Evolutionary conservation across 2,888 invertebrate species (phyloP), one percentile per base, ranked within the genome.

Genomic region (Tetheella fluctuosa): DNA sequence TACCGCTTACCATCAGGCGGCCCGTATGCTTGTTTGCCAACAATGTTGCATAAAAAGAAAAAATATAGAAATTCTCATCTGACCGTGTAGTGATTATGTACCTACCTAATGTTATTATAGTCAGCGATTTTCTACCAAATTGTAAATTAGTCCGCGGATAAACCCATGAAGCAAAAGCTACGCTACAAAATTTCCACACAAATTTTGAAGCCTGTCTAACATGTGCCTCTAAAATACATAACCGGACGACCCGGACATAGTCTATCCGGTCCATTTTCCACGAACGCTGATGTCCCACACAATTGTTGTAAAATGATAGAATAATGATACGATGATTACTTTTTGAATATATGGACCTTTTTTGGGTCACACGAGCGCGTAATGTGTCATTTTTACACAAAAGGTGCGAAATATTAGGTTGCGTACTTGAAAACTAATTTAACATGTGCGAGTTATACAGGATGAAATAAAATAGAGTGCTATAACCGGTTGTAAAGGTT

Each of bases 201-300:
- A 25, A 25, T 25, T 25, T 25, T 6, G 6, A 2, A 25, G 3
- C 25, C 25, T 25, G 25, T 25, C n/a, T n/a, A 25, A 4, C 25
- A 2, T 25, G 25, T 25, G 3, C 25, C 6, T 25, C 2, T 25
- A 25, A 4, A 2, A 4, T 34, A 34, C 13, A 39, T 39, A 39
- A 39, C 39, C 39, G n/a, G n/a, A n/a, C 39, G 39, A 48, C 48
- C 48, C 48, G 48, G 48, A 48, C 10, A 48, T 48, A 48, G 10
- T 20, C 10, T 20, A 48, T 7, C 48, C 48, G 48, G 48, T 48
- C 7, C 48, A 48, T 48, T 48, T 48, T 10, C 20, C 48, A 15
- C 48, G 17, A 15, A 20, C 20, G 1, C 20, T 20, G 42, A 48
- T 48, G 42, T 48, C n/a, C 6, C 6, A 48, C 17, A 48, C 48